Percentiles rank a stretch among this genome's conserved stretches.
Evolutionary conservation across 2,888 invertebrate genomes (phyloP).

Genomic region (Chorisops tibialis): DNA sequence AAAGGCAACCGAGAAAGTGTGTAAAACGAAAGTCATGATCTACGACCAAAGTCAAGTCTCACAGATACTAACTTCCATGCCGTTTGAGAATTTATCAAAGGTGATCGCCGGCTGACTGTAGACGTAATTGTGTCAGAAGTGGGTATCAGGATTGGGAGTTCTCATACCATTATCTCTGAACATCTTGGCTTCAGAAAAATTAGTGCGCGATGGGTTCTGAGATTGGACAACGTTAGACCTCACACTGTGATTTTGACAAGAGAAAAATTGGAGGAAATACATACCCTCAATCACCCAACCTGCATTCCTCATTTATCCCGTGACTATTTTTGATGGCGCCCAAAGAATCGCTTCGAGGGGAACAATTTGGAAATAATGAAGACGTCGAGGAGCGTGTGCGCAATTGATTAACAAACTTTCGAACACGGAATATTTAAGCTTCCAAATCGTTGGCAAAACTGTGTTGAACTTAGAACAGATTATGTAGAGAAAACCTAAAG

Average conservation of each 20-base stretch:
- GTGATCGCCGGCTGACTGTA: not conserved
- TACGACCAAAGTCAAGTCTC: not conserved
- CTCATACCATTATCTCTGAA: too few relatives aligned
- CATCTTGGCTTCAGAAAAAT: too few relatives aligned
- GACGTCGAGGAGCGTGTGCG: not conserved
- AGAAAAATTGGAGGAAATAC: too few relatives aligned
- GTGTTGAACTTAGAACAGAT: too few relatives aligned
- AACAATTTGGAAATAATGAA: not conserved
- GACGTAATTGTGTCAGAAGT: not conserved
- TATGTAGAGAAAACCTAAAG: too few relatives aligned
- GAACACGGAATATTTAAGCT: too few relatives aligned
- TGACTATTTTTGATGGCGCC: not conserved
- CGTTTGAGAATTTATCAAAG: not conserved
- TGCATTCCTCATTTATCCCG: not conserved
- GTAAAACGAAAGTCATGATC: not conserved
- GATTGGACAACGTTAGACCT: too few relatives aligned
- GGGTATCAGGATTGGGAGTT: not conserved
- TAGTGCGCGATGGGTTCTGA: too few relatives aligned
- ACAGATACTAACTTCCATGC: not conserved
- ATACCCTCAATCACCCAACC: not conserved
- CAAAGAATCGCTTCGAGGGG: not conserved
- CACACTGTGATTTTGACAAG: too few relatives aligned
- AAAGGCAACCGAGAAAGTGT: not conserved
- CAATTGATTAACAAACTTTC: too few relatives aligned
- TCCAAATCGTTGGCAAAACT: too few relatives aligned